Evolutionary conservation across 1,140 invertebrate genomes (phyloP), one percentile per base, ranked within the genome.

Genomic region (Drosophila auraria): DNA sequence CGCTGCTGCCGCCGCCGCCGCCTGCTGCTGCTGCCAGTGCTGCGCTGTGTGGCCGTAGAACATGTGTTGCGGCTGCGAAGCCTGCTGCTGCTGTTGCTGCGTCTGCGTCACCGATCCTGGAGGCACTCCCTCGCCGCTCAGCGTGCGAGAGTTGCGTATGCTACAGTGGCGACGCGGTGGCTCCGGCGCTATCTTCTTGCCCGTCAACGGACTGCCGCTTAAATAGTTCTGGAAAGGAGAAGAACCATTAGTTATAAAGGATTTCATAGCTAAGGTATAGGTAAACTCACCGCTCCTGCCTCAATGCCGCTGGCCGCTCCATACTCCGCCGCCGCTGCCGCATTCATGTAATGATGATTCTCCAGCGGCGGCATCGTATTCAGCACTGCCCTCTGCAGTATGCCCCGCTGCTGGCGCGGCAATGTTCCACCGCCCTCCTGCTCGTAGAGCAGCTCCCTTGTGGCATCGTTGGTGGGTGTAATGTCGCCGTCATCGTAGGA

Each of bases 401-500:
- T 92, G 47, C 91, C 90, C 9, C 92, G 82, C 83, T 97, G 95
- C 4, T 97, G 98, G 71, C 97, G 95, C 0, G 98, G 97, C 69
- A 97, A 93, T 4, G 97, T 98, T 30, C 97, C 97, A 7, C 97
- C 97, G 20, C 96, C 96, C 20, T 93, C 92, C 66, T 71, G 68
- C 63, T 93, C 91, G 50, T 91, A 91, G 47, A 92, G 82, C 44
- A 93, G 63, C 73, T 94, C 93, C 87, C 95, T 94, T 64, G 96
- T 93, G 45, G 93, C 79, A 93, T 98, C 97, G 90, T 97, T 97
- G 59, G 97, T 98, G 3, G 97, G 97, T 25, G 97, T 97, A 50
- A 97, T 96, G 92, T 98, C 97, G 20, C 97, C 97, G 90, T 98
- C 97, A 90, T 98, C 97, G 91, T 97, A 98, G 57, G 96, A 97